Evolutionary conservation across 2,113 vertebrate genomes (phyloP).

Genomic region (Gambusia holbrooki): DNA sequence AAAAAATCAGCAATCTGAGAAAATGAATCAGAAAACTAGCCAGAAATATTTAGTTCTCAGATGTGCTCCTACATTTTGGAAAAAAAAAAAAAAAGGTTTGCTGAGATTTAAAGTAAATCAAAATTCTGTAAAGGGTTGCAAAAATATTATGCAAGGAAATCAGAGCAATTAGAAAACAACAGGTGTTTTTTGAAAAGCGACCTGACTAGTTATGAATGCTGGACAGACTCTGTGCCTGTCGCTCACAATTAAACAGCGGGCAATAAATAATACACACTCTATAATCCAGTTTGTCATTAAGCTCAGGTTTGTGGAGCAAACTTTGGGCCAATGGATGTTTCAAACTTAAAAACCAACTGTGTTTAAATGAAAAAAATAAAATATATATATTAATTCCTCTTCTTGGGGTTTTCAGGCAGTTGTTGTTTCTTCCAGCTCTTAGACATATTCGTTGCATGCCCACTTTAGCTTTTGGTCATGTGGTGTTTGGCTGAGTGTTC

Average conservation of each 20-base stretch:
- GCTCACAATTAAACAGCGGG: constrained; percentile 30
- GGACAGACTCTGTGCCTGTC: constrained; percentile 24
- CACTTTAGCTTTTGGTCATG: constrained; percentile 71
- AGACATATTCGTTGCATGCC: constrained; percentile 63
- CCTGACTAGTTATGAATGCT: constrained; percentile 14
- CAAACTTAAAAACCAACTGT: constrained; percentile 46
- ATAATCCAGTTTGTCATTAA: constrained; percentile 43
- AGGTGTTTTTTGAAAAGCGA: not conserved
- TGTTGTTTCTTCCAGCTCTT: constrained; percentile 53
- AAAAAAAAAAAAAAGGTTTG: not conserved
- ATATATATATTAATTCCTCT: constrained; percentile 19
- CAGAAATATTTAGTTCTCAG: constrained; percentile 51
- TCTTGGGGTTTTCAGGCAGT: constrained; percentile 41
- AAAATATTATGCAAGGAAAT: not conserved
- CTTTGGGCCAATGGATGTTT: constrained; percentile 24
- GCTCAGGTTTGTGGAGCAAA: constrained; percentile 42
- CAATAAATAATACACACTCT: constrained; percentile 25
- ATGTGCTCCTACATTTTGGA: constrained; percentile 53
- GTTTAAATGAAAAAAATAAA: constrained; percentile 49
- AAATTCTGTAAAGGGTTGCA: constrained; percentile 3
- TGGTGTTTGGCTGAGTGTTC: constrained; percentile 46
- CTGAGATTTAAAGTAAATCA: constrained; percentile 49
- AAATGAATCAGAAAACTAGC: not conserved
- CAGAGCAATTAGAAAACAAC: constrained; percentile 47
- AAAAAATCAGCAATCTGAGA: constrained; percentile 25